These are phyloP conservation scores for Tenthredo scrophulariae DNA, from an alignment of 2,888 invertebrate genomes.

Conservation along the genomic window DNA sequence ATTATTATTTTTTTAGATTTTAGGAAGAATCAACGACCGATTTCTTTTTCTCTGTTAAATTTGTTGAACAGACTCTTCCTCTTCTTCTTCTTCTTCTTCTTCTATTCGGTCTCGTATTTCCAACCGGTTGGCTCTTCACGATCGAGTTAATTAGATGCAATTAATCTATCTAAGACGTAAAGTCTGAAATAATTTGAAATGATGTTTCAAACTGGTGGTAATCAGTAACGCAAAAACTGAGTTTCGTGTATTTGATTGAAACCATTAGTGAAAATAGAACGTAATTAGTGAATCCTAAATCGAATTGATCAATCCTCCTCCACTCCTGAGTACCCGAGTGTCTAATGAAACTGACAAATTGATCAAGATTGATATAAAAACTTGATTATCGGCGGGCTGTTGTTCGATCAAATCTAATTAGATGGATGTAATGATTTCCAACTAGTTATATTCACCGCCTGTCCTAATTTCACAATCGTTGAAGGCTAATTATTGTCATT, in stretches of 20 bases:
- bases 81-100: too few relatives aligned
- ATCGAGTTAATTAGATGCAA: too few relatives aligned
- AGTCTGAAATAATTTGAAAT: too few relatives aligned
- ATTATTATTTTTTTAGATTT: too few relatives aligned
- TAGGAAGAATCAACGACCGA: too few relatives aligned
- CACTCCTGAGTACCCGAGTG: neutral
- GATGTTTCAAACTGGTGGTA: neutral
- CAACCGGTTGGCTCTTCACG: too few relatives aligned
- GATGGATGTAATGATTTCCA: slow-evolving; percentile 36
- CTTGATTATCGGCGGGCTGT: slow-evolving; percentile 23
- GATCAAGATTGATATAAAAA: slow-evolving; percentile 38
- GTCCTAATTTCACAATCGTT: slow-evolving; percentile 57
- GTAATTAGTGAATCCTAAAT: neutral
- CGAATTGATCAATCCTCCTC: neutral
- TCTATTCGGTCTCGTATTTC: too few relatives aligned
- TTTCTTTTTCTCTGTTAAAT: too few relatives aligned
- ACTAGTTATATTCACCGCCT: slow-evolving; percentile 27
- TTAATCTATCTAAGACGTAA: too few relatives aligned
- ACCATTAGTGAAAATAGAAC: neutral
- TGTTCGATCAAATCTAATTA: slow-evolving; percentile 41
- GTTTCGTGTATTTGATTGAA: neutral
- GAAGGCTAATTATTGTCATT: slow-evolving; percentile 61
- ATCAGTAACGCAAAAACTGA: neutral
- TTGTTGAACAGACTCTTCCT: too few relatives aligned
- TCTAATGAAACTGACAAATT: slow-evolving; percentile 45